Evolutionary conservation across 2,797 vertebrate genomes (phyloP).

Genomic region (Anguilla anguilla): DNA sequence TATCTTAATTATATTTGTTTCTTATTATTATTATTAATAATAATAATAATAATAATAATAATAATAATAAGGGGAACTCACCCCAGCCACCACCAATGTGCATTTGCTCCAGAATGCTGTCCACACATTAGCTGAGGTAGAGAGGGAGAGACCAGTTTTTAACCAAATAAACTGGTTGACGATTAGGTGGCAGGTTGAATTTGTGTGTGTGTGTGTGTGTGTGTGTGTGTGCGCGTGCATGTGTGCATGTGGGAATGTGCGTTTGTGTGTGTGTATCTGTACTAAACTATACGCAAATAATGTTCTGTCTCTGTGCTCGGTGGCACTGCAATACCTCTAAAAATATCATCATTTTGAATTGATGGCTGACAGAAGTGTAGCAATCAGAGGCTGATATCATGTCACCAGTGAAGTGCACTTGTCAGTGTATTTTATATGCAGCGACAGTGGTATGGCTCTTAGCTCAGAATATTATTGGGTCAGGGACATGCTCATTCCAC

Average conservation of each 20-base stretch:
- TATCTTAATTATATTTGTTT: background rate
- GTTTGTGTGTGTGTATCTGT: no score
- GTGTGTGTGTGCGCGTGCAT: background rate
- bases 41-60: no score
- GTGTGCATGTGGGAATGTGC: background rate
- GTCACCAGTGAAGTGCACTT: background rate
- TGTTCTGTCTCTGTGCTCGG: background rate
- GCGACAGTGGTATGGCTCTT: background rate
- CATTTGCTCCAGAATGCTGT: no score
- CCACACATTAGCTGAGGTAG: no score
- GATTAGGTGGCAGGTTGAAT: no score
- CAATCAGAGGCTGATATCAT: background rate
- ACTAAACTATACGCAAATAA: background rate
- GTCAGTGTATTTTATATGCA: background rate
- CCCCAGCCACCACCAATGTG: no score
- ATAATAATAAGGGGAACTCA: no score
- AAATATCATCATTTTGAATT: background rate
- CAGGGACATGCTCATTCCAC: background rate
- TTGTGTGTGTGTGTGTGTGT: no score
- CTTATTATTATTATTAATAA: no score
- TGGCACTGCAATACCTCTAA: background rate
- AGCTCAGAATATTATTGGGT: background rate
- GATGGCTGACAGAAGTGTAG: background rate
- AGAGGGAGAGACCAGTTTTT: no score
- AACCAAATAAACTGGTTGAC: no score